A percentile compares a stretch with the other conserved stretches of the same genome.
Conservation (phyloP, 2,797 vertebrate genomes). For the Pyrrhura leucotis region DNA sequence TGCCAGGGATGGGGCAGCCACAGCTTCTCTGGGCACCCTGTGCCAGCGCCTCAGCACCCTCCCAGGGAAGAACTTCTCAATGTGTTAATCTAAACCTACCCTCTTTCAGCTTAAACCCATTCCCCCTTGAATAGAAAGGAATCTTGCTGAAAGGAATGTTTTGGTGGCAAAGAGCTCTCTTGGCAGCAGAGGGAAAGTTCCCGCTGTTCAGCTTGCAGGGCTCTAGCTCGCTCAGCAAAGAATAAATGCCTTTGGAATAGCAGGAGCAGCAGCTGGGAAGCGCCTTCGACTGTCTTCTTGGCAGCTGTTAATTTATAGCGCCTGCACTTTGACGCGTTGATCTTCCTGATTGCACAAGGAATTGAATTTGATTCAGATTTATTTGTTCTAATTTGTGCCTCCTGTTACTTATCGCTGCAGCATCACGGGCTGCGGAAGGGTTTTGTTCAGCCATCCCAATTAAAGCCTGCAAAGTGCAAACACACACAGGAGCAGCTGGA, state of each 20-base stretch:
- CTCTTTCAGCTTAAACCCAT: background rate
- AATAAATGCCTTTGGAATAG: background rate
- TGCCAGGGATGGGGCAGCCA: background rate
- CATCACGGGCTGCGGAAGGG: background rate
- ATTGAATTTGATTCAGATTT: constrained; percentile 7
- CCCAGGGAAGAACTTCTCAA: background rate
- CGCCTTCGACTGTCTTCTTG: background rate
- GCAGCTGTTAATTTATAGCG: background rate
- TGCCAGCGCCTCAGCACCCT: background rate
- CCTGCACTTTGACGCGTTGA: background rate
- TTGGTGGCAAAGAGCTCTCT: background rate
- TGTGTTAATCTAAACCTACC: background rate
- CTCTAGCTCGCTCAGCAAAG: accelerated
- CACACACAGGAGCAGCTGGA: background rate
- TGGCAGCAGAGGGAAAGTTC: accelerated
- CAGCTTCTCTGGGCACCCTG: background rate
- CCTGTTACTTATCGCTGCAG: background rate
- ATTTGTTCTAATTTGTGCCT: constrained; percentile 18
- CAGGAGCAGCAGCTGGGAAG: background rate
- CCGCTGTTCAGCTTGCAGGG: background rate
- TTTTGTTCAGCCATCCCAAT: background rate
- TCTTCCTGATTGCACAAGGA: constrained; percentile 10
- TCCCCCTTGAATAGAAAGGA: background rate
- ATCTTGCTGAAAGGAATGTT: background rate
- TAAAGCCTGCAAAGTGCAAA: background rate